phyloP scores from a whole-genome alignment of 2,888 invertebrate genomes.

The Idaea aversata region DNA sequence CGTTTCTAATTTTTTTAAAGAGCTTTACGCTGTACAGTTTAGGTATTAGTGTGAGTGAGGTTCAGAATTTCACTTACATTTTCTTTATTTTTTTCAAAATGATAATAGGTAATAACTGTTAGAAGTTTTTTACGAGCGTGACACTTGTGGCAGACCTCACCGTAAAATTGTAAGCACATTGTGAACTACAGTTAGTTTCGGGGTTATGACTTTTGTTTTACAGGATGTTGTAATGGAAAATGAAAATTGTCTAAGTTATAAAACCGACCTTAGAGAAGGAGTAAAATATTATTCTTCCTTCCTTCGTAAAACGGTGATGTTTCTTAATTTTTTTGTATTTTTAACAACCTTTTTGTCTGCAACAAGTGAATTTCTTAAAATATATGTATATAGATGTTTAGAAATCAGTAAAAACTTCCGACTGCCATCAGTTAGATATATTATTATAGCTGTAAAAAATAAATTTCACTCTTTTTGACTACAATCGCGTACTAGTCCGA shows the following conservation, averaged over 20 bases:
- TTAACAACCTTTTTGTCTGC: slow-evolving; percentile 4
- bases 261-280: neutral
- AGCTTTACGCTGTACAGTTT: slow-evolving; percentile 76
- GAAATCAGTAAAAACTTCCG: slow-evolving; percentile 33
- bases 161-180: slow-evolving; percentile 43
- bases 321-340: neutral
- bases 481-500: slow-evolving; percentile 77
- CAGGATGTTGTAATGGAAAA: slow-evolving; percentile 9
- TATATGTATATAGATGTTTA: neutral
- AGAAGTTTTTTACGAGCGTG: slow-evolving; percentile 46
- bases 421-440: slow-evolving; percentile 50
- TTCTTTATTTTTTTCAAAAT: slow-evolving; percentile 61
- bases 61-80: slow-evolving; percentile 71
- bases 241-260: neutral
- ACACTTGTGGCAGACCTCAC: slow-evolving; percentile 49
- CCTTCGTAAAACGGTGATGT: neutral
- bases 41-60: slow-evolving; percentile 64
- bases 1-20: slow-evolving; percentile 76
- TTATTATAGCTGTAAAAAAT: slow-evolving; percentile 51
- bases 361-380: slow-evolving; percentile 14
- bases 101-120: slow-evolving; percentile 43
- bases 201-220: slow-evolving; percentile 10
- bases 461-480: slow-evolving; percentile 60
- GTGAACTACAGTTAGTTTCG: slow-evolving; percentile 23
- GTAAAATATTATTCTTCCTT: neutral